Evolutionary conservation across 2,888 invertebrate genomes (phyloP).

Genomic region (Heterodera filipjevi): DNA sequence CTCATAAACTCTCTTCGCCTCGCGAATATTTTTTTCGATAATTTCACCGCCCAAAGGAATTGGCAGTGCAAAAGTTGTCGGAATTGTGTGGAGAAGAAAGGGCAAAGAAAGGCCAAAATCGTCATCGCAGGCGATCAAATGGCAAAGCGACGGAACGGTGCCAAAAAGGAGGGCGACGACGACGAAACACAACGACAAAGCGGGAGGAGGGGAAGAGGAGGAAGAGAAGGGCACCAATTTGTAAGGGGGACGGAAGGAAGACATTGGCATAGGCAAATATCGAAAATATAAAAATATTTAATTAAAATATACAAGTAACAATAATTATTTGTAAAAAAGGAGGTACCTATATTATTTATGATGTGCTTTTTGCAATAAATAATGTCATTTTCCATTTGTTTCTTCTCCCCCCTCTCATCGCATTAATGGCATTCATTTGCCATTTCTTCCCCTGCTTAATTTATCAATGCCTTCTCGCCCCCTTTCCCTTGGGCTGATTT

Average conservation of each 20-base stretch:
- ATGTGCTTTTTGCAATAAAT: too few species aligned
- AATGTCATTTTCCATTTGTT: too few species aligned
- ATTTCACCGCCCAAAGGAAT: background rate
- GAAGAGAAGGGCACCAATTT: background rate
- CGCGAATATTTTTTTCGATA: background rate
- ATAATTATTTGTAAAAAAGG: too few species aligned
- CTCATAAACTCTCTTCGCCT: background rate
- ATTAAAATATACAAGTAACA: too few species aligned
- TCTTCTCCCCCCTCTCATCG: background rate
- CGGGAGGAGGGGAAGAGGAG: background rate
- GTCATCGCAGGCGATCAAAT: background rate
- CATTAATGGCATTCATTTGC: too few species aligned
- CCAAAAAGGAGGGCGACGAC: background rate
- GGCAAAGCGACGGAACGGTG: conserved; percentile 2
- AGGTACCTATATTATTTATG: too few species aligned
- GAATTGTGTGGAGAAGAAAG: background rate
- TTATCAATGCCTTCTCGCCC: too few species aligned
- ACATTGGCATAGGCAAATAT: too few species aligned
- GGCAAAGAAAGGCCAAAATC: background rate
- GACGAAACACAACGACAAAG: background rate
- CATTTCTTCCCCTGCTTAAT: too few species aligned
- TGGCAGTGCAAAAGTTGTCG: background rate
- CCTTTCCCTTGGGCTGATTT: too few species aligned
- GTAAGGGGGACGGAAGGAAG: background rate
- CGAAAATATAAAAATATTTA: too few species aligned